Evolutionary conservation across 2,797 vertebrate species (phyloP).

Genomic region (Netta rufina): DNA sequence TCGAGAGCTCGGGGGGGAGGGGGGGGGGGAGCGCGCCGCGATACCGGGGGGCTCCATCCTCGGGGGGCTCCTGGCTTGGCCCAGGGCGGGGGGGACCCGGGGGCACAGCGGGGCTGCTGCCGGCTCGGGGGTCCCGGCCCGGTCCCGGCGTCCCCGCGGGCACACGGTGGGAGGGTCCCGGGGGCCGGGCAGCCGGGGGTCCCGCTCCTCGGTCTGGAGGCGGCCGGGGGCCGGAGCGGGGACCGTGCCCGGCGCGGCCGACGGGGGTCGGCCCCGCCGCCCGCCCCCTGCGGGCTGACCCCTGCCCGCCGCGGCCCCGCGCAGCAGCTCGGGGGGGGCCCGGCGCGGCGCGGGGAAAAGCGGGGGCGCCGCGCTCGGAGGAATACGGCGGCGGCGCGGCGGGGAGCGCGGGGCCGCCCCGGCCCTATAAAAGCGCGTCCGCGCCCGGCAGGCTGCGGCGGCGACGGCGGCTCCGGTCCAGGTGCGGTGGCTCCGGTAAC

Average conservation of each 20-base stretch:
- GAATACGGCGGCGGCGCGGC: constrained; percentile 61
- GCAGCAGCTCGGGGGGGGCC: neutral
- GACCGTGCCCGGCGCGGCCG: neutral
- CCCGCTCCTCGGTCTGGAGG: neutral
- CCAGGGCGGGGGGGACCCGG: no score
- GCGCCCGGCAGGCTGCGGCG: constrained; percentile 27
- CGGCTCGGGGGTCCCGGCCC: no score
- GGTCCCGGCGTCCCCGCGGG: neutral
- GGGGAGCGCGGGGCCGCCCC: constrained; percentile 8
- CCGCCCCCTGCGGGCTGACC: no score
- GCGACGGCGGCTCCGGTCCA: constrained; percentile 19
- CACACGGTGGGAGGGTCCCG: neutral
- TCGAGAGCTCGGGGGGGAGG: neutral
- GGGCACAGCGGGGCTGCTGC: neutral
- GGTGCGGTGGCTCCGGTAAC: neutral
- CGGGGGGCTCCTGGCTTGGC: neutral
- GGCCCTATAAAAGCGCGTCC: constrained; percentile 42
- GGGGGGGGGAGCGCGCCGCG: no score
- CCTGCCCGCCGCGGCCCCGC: neutral
- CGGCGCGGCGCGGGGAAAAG: neutral
- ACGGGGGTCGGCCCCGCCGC: neutral
- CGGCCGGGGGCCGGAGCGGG: neutral
- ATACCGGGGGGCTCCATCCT: neutral
- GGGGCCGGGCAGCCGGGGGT: neutral
- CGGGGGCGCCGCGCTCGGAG: constrained; percentile 47